phyloP scores from a whole-genome alignment of 2,888 invertebrate genomes.

The Chromoteleia sp. region DNA sequence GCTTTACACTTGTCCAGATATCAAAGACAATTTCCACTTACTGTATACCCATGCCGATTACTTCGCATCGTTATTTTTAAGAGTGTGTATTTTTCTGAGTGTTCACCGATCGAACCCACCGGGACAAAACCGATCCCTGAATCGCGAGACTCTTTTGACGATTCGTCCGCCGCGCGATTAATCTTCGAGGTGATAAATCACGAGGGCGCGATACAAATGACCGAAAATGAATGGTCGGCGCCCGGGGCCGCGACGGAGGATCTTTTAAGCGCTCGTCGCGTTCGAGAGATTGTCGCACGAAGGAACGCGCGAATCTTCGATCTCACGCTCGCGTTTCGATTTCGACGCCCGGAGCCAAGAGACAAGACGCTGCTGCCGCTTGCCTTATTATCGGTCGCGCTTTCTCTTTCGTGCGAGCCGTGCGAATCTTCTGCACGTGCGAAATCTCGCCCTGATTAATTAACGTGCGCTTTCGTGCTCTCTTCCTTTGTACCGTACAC shows the following conservation, averaged over 20 bases:
- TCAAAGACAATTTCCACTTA: no score
- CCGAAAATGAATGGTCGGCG: slow-evolving; percentile 42
- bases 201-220: slow-evolving; percentile 38
- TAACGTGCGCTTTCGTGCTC: slow-evolving; percentile 56
- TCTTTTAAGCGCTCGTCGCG: slow-evolving; percentile 35
- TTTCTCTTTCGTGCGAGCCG: slow-evolving; percentile 69
- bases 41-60: no score
- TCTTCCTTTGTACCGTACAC: slow-evolving; percentile 49
- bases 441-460: slow-evolving; percentile 61
- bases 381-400: slow-evolving; percentile 69
- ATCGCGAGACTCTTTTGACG: not conserved
- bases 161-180: slow-evolving; percentile 1
- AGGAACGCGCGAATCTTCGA: slow-evolving; percentile 58
- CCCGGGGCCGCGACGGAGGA: slow-evolving; percentile 17
- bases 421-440: slow-evolving; percentile 58
- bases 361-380: slow-evolving; percentile 62
- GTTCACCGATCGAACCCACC: no score
- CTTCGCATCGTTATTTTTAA: no score
- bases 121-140: no score
- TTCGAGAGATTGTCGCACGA: slow-evolving; percentile 43
- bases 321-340: slow-evolving; percentile 71
- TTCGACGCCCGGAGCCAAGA: slow-evolving; percentile 68
- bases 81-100: no score
- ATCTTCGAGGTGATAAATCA: slow-evolving; percentile 44
- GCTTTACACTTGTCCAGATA: no score